Evolutionary conservation across 1,140 invertebrate genomes (phyloP).

Genomic region (Leucophenga varia): DNA sequence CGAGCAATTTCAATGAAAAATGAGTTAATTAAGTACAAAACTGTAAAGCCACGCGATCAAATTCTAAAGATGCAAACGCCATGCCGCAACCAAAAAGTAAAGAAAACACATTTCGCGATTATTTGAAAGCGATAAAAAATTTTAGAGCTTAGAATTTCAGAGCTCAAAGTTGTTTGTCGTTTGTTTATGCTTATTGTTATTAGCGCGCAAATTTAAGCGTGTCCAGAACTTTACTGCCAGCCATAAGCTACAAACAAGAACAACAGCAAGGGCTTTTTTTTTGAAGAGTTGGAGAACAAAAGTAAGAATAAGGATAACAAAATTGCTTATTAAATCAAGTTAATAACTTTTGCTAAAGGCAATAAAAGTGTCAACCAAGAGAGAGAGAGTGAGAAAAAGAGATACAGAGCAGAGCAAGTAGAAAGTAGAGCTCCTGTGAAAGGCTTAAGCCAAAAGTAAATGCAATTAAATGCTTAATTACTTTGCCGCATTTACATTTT

Average conservation of each 20-base stretch:
- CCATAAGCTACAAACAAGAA: too few relatives aligned
- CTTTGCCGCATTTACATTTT: slow-evolving; percentile 48
- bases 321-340: slow-evolving; percentile 50
- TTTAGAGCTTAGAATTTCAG: slow-evolving; percentile 19
- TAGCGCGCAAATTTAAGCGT: slow-evolving; percentile 5
- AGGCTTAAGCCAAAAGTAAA: slow-evolving; percentile 28
- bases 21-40: slow-evolving; percentile 45
- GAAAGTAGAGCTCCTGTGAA: neutral
- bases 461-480: slow-evolving; percentile 54
- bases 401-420: slow-evolving; percentile 30
- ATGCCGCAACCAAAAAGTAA: too few relatives aligned
- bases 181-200: neutral
- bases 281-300: too few relatives aligned
- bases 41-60: too few relatives aligned
- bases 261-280: too few relatives aligned
- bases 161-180: slow-evolving; percentile 15
- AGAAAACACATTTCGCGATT: slow-evolving; percentile 26
- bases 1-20: slow-evolving; percentile 50
- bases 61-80: too few relatives aligned
- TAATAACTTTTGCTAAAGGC: slow-evolving; percentile 52
- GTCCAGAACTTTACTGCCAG: slow-evolving; percentile 21
- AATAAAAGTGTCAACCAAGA: slow-evolving; percentile 56
- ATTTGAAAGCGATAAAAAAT: slow-evolving; percentile 28
- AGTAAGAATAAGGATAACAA: too few relatives aligned
- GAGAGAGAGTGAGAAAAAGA: slow-evolving; percentile 45